Evolutionary conservation across 2,797 vertebrate genomes (phyloP), one percentile per base, ranked within the genome.

Genomic region (Malacoctenus gilli): DNA sequence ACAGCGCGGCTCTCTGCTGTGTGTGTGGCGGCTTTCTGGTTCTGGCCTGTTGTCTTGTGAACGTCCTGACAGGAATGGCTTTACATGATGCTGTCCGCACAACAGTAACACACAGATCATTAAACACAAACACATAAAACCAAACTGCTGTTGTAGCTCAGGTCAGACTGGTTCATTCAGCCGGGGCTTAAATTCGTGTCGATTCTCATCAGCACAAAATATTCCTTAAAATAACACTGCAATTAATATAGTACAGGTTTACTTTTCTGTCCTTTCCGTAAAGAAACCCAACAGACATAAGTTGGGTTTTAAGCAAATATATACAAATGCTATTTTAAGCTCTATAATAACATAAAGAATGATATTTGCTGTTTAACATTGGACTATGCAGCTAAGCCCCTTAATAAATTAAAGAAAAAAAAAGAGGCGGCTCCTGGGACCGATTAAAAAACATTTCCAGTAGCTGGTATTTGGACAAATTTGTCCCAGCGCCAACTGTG

Each of bases 391-490:
- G 10, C 10, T 23, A 5, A 28, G 25, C 25, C 2, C 6, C 4
- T 32, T 32, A 34, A 32, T 40, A 47, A 39, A 32, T 43, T 44
- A 20, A 36, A 38, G 10, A 18, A 52, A 13, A 51, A 9, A 21
- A 47, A 54, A 59, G 12, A 48, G 28, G 42, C 39, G 0, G 8
- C 83, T 72, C 57, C 25, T 53, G 83, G 72, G 83, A 85, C 41
- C 2, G 44, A 4, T 9, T 50, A 82, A 83, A 63, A 68, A 15
- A 49, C 16, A 4, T 44, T 74, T 85, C 59, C 78, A 82, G 79
- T 70, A 75, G 79, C 69, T 63, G 47, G 52, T 72, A 64, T 68
- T 4, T 59, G 59, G 22, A 60, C 30, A 49, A 57, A 71, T 39
- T 10, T 58, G 71, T 79, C 80, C 78, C 37, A 2, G 18, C 32